phyloP scores from a whole-genome alignment of 2,888 invertebrate genomes.

The Eupeodes luniger region DNA sequence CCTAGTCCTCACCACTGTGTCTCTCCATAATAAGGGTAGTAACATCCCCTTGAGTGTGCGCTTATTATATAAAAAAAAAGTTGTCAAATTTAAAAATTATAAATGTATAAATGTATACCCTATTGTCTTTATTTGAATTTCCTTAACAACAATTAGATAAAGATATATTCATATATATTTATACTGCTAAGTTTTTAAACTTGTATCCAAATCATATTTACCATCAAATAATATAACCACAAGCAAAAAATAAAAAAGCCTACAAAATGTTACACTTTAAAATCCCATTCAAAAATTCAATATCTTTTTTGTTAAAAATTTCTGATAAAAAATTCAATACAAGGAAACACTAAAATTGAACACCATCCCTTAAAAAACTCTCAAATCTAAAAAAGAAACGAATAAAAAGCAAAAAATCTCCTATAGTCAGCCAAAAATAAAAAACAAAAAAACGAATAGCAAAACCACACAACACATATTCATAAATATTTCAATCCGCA shows the following conservation, averaged over 20 bases:
- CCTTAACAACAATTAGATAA: not conserved
- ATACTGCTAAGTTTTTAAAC: no score
- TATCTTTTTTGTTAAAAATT: not conserved
- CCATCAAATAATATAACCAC: not conserved
- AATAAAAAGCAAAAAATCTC: constrained; percentile 14
- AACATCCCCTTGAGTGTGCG: no score
- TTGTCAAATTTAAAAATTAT: no score
- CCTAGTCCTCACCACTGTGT: no score
- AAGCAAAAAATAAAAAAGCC: not conserved
- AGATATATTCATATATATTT: no score
- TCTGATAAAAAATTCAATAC: not conserved
- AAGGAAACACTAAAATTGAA: not conserved
- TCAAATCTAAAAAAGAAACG: constrained; percentile 28
- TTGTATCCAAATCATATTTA: no score
- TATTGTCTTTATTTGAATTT: not conserved
- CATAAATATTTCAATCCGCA: constrained; percentile 54
- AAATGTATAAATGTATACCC: no score
- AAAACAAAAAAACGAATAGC: not conserved
- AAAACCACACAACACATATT: constrained; percentile 25
- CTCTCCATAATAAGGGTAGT: no score
- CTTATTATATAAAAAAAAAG: no score
- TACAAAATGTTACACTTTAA: not conserved
- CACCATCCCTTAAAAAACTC: not conserved
- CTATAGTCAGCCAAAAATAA: not conserved
- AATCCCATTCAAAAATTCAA: not conserved